Conservation (phyloP, 2,113 vertebrate species). For the Brienomyrus longianalis region DNA sequence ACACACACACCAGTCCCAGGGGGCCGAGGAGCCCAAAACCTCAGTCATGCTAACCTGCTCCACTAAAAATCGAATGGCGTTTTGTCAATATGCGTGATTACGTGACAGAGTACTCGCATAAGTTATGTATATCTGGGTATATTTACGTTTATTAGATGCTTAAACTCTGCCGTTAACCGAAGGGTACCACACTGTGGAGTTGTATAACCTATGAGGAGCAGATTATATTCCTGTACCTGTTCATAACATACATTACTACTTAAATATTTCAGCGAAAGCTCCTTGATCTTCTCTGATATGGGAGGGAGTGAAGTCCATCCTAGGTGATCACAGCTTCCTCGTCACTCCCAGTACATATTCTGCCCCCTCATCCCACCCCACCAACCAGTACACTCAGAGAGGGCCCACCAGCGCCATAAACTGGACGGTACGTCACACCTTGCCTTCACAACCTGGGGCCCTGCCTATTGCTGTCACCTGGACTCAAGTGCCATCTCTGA, state of each 20-base stretch:
- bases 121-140: slow-evolving; percentile 6
- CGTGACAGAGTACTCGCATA: not conserved
- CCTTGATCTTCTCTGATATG: not conserved
- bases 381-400: not conserved
- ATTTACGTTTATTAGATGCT: not conserved
- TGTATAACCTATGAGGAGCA: not conserved
- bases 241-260: slow-evolving; percentile 19
- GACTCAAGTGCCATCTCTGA: not conserved
- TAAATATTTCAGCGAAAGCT: slow-evolving; percentile 14
- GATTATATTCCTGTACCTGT: slow-evolving; percentile 17
- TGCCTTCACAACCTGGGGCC: not conserved
- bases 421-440: not conserved
- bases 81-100: not conserved
- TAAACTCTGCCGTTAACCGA: slow-evolving; percentile 15
- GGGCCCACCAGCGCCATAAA: not conserved
- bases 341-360: not conserved
- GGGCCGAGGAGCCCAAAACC: not conserved
- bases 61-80: not conserved
- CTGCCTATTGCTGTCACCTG: not conserved
- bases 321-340: not conserved
- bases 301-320: not conserved
- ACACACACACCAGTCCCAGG: not conserved
- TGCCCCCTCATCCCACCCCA: not conserved
- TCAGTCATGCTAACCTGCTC: slow-evolving; percentile 16
- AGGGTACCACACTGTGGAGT: not conserved